These are phyloP conservation scores for Listronotus oregonensis DNA, from an alignment of 1,140 invertebrate species.

Conservation along the genomic window DNA sequence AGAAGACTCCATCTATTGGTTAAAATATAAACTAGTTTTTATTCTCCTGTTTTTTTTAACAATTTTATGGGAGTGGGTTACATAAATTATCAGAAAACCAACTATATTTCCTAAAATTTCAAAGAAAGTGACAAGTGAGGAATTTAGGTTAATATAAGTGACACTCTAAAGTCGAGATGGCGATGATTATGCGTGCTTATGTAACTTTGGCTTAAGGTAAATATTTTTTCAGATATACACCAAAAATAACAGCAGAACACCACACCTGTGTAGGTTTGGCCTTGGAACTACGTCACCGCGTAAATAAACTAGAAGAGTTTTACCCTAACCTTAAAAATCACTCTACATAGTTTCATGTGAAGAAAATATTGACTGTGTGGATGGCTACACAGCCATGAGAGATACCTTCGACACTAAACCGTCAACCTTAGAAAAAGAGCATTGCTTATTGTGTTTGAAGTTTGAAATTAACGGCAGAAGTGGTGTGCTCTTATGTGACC, in stretches of 20 bases:
- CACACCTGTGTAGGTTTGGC: constrained; percentile 88
- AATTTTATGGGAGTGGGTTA: too few relatives aligned
- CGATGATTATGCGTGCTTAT: too few relatives aligned
- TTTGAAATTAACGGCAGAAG: constrained; percentile 72
- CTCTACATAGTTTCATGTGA: constrained; percentile 84
- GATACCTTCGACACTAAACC: constrained; percentile 62
- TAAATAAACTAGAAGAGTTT: constrained; percentile 62
- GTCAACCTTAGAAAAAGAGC: constrained; percentile 82
- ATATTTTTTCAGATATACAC: constrained; percentile 58
- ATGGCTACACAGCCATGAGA: constrained; percentile 67
- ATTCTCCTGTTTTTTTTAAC: too few relatives aligned
- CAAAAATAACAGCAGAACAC: constrained; percentile 75
- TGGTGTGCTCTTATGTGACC: constrained; percentile 82
- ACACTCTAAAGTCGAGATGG: too few relatives aligned
- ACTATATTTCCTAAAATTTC: too few relatives aligned
- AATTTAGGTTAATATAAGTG: too few relatives aligned
- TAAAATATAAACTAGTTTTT: too few relatives aligned
- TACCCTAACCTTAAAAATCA: constrained; percentile 69
- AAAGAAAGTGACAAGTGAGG: too few relatives aligned
- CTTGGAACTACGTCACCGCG: constrained; percentile 72
- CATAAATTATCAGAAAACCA: too few relatives aligned
- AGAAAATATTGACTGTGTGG: constrained; percentile 75
- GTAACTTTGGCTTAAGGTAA: too few relatives aligned
- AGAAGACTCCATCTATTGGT: too few relatives aligned
- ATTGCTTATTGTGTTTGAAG: constrained; percentile 81